phyloP scores from a whole-genome alignment of 2,888 invertebrate genomes.

The Hesperia comma region DNA sequence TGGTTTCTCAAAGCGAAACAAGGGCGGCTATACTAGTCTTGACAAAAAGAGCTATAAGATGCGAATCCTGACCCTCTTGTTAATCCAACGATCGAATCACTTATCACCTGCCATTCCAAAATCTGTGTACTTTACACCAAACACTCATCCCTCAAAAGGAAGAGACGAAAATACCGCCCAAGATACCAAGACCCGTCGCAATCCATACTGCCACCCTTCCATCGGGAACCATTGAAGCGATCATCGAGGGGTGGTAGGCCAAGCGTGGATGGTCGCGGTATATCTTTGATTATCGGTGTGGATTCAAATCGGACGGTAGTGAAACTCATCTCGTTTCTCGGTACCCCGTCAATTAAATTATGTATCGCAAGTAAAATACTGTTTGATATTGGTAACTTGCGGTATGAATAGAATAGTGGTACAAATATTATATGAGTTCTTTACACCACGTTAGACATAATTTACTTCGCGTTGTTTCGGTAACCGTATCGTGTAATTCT shows the following conservation, averaged over 20 bases:
- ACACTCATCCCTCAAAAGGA: slow-evolving; percentile 50
- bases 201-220: slow-evolving; percentile 55
- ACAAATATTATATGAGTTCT: too few relatives aligned
- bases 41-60: too few relatives aligned
- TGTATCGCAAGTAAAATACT: slow-evolving; percentile 37
- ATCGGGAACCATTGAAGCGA: slow-evolving; percentile 24
- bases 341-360: slow-evolving; percentile 50
- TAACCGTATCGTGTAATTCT: too few relatives aligned
- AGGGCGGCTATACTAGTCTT: too few relatives aligned
- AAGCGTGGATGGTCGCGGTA: slow-evolving; percentile 44
- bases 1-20: too few relatives aligned
- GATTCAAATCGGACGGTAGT: slow-evolving; percentile 51
- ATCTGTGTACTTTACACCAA: slow-evolving; percentile 45
- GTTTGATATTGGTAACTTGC: neutral
- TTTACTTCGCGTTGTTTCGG: too few relatives aligned
- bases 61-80: too few relatives aligned
- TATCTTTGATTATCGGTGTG: slow-evolving; percentile 62
- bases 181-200: slow-evolving; percentile 54
- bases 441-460: too few relatives aligned
- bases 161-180: slow-evolving; percentile 64
- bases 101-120: too few relatives aligned
- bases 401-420: too few relatives aligned
- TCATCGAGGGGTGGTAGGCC: slow-evolving; percentile 41
- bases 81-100: too few relatives aligned
- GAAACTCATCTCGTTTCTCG: slow-evolving; percentile 51